Percentiles rank a stretch among this genome's conserved stretches.
Conservation (phyloP, 2,888 invertebrate genomes). For the Drosophila falleni region DNA sequence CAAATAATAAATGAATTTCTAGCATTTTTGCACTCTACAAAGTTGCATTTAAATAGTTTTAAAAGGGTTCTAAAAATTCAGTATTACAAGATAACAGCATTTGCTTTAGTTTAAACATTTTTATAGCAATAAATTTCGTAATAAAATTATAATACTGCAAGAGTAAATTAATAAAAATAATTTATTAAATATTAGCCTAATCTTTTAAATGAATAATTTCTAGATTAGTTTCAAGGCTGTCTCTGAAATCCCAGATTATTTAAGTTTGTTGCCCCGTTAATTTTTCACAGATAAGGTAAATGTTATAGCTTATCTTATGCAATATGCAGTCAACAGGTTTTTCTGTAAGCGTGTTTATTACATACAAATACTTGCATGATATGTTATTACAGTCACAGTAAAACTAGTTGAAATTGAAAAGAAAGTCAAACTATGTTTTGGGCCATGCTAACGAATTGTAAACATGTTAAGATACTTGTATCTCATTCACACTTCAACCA, state of each 20-base stretch:
- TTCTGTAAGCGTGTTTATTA: constrained; percentile 23
- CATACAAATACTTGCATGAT: constrained; percentile 10
- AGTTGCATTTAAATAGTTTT: no score
- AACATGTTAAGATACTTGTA: constrained; percentile 48
- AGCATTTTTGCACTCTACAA: no score
- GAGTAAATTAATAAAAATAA: not conserved
- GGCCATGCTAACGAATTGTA: constrained; percentile 52
- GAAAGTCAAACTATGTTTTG: constrained; percentile 59
- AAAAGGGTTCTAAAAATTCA: not conserved
- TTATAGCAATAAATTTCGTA: no score
- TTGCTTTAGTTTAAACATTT: no score
- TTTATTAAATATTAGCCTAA: not conserved
- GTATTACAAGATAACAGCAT: no score
- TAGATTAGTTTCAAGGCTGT: constrained; percentile 2
- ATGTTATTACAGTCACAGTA: constrained; percentile 19
- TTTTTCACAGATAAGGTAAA: constrained; percentile 26
- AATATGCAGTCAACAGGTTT: constrained; percentile 59
- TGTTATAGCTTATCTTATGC: constrained; percentile 50
- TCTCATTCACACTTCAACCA: constrained; percentile 22
- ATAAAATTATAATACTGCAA: no score
- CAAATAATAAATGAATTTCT: no score
- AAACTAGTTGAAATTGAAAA: constrained; percentile 73
- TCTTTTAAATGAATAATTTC: not conserved
- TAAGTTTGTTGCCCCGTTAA: constrained; percentile 29
- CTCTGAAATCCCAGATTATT: constrained; percentile 1